Conservation (phyloP, 2,113 vertebrate genomes). For the Lepus timidus region DNA sequence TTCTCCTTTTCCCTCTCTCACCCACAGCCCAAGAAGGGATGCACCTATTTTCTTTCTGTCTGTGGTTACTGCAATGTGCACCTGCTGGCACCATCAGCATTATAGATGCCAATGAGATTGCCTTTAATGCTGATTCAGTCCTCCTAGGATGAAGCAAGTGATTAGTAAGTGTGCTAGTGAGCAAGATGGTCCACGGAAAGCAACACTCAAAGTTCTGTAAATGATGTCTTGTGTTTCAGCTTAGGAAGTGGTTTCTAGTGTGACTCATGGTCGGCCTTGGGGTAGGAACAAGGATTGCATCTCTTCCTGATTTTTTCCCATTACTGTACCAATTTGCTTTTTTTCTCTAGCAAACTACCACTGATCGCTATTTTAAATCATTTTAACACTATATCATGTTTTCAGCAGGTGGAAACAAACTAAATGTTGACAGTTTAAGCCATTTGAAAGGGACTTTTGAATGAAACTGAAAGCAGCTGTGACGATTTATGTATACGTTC, state of each 20-base stretch:
- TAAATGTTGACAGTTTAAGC: not conserved
- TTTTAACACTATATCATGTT: not conserved
- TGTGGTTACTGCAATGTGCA: not conserved
- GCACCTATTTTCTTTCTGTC: constrained; percentile 22
- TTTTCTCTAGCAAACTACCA: not conserved
- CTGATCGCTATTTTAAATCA: not conserved
- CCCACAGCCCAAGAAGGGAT: too few species aligned
- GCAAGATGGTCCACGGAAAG: not conserved
- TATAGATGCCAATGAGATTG: not conserved
- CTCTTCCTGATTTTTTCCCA: not conserved
- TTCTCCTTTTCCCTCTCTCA: not conserved
- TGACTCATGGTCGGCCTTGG: not conserved
- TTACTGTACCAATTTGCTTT: not conserved
- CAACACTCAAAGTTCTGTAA: not conserved
- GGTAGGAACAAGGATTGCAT: not conserved
- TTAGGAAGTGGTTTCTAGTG: not conserved
- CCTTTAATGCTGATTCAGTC: not conserved
- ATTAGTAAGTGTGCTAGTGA: not conserved
- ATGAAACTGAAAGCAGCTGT: not conserved
- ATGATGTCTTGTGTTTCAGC: not conserved
- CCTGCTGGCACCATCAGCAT: not conserved
- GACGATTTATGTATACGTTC: too few species aligned
- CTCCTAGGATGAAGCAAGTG: not conserved
- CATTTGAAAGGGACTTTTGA: not conserved
- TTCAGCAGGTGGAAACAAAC: not conserved